These are phyloP conservation scores for Celastrina argiolus DNA, from an alignment of 2,888 invertebrate genomes.

Conservation along the genomic window DNA sequence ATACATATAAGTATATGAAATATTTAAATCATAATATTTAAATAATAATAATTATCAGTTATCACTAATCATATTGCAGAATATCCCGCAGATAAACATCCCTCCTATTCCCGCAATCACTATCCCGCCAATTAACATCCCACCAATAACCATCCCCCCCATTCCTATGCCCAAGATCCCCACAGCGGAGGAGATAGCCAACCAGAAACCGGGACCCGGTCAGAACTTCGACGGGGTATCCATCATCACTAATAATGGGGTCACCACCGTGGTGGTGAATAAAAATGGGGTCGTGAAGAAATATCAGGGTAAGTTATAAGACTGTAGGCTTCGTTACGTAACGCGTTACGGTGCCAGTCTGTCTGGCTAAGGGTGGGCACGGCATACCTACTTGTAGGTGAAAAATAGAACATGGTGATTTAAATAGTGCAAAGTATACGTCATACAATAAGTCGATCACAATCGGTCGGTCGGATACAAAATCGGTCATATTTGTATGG, in stretches of 20 bases:
- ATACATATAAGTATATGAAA: too few relatives aligned
- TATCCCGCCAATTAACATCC: constrained; percentile 32
- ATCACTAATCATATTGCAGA: constrained; percentile 26
- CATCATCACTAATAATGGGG: constrained; percentile 36
- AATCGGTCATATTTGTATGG: too few relatives aligned
- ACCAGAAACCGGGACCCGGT: constrained; percentile 36
- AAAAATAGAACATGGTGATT: too few relatives aligned
- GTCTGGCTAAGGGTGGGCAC: too few relatives aligned
- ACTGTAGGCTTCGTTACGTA: too few relatives aligned
- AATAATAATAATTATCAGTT: too few relatives aligned
- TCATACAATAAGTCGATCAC: too few relatives aligned
- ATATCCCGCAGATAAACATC: constrained; percentile 29
- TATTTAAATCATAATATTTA: too few relatives aligned
- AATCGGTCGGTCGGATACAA: too few relatives aligned
- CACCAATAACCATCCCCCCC: constrained; percentile 26
- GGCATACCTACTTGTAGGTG: too few relatives aligned
- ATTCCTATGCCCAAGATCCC: constrained; percentile 31
- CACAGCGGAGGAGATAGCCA: constrained; percentile 38
- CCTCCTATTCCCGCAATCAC: constrained; percentile 30
- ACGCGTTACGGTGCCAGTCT: too few relatives aligned
- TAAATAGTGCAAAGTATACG: too few relatives aligned
- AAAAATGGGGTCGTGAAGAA: constrained; percentile 38
- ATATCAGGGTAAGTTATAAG: constrained; percentile 13
- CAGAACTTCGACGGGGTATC: constrained; percentile 39
- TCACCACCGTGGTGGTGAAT: constrained; percentile 22